Conservation (phyloP, 2,888 invertebrate genomes). For the Odontocerum albicorne region DNA sequence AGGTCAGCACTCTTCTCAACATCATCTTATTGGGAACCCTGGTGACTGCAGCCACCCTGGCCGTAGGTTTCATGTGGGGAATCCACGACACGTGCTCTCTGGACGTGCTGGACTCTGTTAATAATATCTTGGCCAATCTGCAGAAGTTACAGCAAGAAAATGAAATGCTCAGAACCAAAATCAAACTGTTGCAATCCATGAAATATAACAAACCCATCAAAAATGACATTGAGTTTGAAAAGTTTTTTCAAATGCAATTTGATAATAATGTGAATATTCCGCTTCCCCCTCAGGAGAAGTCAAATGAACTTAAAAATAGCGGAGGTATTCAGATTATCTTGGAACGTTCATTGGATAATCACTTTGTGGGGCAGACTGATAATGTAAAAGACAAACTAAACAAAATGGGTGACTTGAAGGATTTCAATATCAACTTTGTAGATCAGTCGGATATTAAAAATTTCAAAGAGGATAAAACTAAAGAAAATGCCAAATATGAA, state of each 20-base stretch:
- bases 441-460: too few relatives aligned
- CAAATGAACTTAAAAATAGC: background rate
- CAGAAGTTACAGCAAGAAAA: constrained; percentile 58
- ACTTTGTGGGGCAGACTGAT: too few relatives aligned
- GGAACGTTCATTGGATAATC: too few relatives aligned
- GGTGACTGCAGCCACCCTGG: constrained; percentile 54
- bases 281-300: background rate
- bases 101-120: constrained; percentile 48
- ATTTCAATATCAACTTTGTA: too few relatives aligned
- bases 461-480: too few relatives aligned
- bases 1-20: constrained; percentile 52
- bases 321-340: too few relatives aligned
- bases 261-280: constrained; percentile 8
- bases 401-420: too few relatives aligned
- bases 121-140: constrained; percentile 53
- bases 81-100: constrained; percentile 50
- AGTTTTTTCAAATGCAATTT: constrained; percentile 12
- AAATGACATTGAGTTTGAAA: constrained; percentile 7
- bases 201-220: constrained; percentile 16
- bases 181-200: constrained; percentile 26
- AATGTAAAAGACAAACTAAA: too few relatives aligned
- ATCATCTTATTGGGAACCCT: constrained; percentile 55
- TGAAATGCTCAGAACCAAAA: constrained; percentile 38
- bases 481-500: too few relatives aligned
- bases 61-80: constrained; percentile 57